Evolutionary conservation across 2,113 vertebrate genomes (phyloP).

Genomic region (Plotosus lineatus): DNA sequence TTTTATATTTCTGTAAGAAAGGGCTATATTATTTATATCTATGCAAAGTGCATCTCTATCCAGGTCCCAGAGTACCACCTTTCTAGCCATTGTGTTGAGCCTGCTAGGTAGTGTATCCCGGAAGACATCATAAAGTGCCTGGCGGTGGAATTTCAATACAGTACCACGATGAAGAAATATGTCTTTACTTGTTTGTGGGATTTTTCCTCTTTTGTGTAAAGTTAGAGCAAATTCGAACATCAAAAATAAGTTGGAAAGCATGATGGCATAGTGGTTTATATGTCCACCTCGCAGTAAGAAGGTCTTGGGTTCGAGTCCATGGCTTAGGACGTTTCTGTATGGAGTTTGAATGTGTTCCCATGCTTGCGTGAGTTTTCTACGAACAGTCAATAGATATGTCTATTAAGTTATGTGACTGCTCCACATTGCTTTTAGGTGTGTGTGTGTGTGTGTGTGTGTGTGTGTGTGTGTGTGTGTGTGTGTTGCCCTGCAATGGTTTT

Average conservation of each 20-base stretch:
- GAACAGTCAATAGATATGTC: no score
- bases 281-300: no score
- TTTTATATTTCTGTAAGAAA: constrained; percentile 36
- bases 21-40: constrained; percentile 36
- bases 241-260: background rate
- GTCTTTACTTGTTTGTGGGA: constrained; percentile 21
- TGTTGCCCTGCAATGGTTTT: no score
- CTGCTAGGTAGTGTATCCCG: background rate
- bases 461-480: no score
- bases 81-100: background rate
- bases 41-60: background rate
- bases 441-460: no score
- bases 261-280: background rate
- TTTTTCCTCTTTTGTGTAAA: no score
- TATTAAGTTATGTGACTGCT: no score
- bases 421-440: no score
- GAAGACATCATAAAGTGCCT: background rate
- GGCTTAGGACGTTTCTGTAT: no score
- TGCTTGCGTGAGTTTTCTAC: no score
- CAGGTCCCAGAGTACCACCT: background rate
- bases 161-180: background rate
- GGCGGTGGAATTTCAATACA: background rate
- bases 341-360: no score
- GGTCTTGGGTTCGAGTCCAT: no score
- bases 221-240: constrained; percentile 5